A percentile compares a stretch with the other conserved stretches of the same genome.
phyloP scores from a whole-genome alignment of 2,888 invertebrate genomes.

The Lasioglossum pauxillum region DNA sequence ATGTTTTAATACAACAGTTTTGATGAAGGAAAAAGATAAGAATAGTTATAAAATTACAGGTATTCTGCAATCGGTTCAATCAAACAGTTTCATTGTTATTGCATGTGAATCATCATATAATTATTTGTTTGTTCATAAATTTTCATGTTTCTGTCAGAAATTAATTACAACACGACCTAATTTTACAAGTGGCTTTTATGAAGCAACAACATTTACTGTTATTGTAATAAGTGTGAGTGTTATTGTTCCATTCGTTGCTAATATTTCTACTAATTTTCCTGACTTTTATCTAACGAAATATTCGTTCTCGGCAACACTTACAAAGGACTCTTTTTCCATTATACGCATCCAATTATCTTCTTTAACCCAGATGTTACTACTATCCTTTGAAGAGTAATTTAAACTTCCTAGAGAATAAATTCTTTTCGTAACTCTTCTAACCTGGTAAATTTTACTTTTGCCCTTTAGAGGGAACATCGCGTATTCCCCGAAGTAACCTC shows the following conservation, averaged over 20 bases:
- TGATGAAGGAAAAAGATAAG: too few relatives aligned
- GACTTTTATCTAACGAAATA: background rate
- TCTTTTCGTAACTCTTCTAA: background rate
- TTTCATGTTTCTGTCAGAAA: too few relatives aligned
- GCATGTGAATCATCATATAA: too few relatives aligned
- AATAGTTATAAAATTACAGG: too few relatives aligned
- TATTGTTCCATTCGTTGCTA: background rate
- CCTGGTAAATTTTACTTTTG: background rate
- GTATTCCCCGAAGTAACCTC: background rate
- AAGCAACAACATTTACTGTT: background rate
- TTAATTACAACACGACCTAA: background rate
- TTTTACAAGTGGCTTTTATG: background rate
- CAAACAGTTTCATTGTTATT: too few relatives aligned
- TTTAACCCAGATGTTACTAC: constrained; percentile 8
- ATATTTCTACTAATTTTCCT: background rate
- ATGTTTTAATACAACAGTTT: too few relatives aligned
- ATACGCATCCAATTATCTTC: background rate
- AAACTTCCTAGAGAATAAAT: background rate
- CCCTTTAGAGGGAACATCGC: background rate
- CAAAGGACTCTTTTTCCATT: background rate
- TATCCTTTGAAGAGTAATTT: background rate
- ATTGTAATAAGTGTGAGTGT: background rate
- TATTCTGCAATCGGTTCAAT: too few relatives aligned
- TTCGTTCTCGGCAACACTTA: background rate
- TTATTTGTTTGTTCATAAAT: too few relatives aligned